These are phyloP conservation scores for Oscheius sp. DNA, from an alignment of 2,888 invertebrate genomes.

Conservation along the genomic window DNA sequence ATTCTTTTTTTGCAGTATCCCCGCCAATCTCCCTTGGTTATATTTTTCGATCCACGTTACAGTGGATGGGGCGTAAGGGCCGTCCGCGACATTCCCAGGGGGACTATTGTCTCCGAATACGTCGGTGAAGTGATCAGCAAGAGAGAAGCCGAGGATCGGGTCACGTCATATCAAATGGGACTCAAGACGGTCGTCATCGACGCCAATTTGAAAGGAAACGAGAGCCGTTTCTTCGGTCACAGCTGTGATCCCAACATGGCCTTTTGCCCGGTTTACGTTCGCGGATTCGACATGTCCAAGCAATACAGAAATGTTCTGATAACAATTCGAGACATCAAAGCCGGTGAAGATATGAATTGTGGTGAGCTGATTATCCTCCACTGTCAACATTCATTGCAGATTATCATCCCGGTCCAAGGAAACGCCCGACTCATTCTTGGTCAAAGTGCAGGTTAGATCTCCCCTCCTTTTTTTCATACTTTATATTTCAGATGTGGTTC, in stretches of 20 bases:
- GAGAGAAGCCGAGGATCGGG: not conserved
- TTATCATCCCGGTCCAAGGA: too few relatives aligned
- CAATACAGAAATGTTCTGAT: not conserved
- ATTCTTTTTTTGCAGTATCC: constrained; percentile 5
- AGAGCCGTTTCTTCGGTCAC: constrained; percentile 10
- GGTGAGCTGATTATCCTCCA: too few relatives aligned
- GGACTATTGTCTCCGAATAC: constrained; percentile 32
- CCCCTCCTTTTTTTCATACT: too few relatives aligned
- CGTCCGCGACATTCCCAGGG: constrained; percentile 11
- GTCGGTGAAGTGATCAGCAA: constrained; percentile 28
- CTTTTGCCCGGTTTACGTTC: not conserved
- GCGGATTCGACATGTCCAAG: not conserved
- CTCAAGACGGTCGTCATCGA: not conserved
- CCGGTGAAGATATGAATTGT: too few relatives aligned
- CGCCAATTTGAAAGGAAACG: constrained; percentile 1
- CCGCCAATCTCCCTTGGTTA: constrained; percentile 16
- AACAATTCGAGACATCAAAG: constrained; percentile 1
- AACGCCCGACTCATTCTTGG: too few relatives aligned
- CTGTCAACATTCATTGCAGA: too few relatives aligned
- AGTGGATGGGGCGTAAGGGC: constrained; percentile 26
- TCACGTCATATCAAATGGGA: constrained; percentile 11
- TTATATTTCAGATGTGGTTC: not conserved
- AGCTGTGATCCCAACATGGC: constrained; percentile 6
- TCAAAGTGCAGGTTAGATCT: too few relatives aligned
- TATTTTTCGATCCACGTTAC: constrained; percentile 22